These are phyloP conservation scores for Poecilia velifera DNA, from an alignment of 2,797 vertebrate species.

Conservation along the genomic window DNA sequence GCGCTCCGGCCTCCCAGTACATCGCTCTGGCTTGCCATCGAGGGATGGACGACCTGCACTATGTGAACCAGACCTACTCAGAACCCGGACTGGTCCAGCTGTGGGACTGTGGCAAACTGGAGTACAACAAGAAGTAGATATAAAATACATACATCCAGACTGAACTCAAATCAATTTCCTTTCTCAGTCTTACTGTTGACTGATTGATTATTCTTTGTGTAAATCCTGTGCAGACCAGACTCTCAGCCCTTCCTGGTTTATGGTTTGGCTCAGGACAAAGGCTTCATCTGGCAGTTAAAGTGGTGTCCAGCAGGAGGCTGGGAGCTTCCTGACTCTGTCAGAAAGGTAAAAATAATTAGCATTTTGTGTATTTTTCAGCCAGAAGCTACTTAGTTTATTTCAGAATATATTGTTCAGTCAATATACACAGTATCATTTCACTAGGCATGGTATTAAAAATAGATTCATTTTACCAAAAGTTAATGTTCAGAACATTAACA, in stretches of 20 bases:
- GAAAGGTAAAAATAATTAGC: constrained; percentile 78
- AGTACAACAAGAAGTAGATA: constrained; percentile 83
- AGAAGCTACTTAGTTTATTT: not conserved
- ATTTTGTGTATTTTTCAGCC: not conserved
- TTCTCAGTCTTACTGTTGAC: not conserved
- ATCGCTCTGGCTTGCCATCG: constrained; percentile 88
- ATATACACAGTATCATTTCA: no score
- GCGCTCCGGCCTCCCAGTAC: constrained; percentile 82
- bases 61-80: constrained; percentile 65
- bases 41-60: constrained; percentile 88
- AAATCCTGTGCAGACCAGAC: constrained; percentile 75
- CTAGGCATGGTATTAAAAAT: no score
- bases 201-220: not conserved
- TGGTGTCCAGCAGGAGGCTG: constrained; percentile 96
- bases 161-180: not conserved
- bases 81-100: constrained; percentile 88
- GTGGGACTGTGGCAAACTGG: constrained; percentile 87
- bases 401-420: no score
- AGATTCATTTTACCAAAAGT: no score
- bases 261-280: constrained; percentile 87
- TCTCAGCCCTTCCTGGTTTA: constrained; percentile 83
- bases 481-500: no score
- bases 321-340: constrained; percentile 84
- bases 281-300: constrained; percentile 91
- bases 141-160: not conserved